Conservation (phyloP, 2,888 invertebrate species). For the Napeogenes sylphis region DNA sequence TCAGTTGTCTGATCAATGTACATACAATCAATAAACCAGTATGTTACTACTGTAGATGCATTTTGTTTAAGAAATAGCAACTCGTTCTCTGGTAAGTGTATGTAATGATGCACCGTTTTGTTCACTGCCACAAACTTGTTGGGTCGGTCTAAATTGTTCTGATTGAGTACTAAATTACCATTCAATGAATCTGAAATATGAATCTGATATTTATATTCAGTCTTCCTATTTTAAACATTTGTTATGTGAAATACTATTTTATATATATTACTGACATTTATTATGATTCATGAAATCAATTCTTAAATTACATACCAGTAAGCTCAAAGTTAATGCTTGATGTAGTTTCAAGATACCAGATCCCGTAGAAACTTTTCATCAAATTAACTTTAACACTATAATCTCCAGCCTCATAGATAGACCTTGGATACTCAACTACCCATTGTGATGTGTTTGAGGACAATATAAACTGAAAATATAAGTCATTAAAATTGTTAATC, state of each 20-base stretch:
- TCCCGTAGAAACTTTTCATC: conserved; percentile 50
- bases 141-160: conserved; percentile 76
- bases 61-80: conserved; percentile 73
- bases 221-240: conserved; percentile 1
- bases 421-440: conserved; percentile 78
- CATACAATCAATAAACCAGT: conserved; percentile 89
- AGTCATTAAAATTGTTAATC: background rate
- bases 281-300: conserved; percentile 2
- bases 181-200: conserved; percentile 78
- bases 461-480: conserved; percentile 54
- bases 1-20: conserved; percentile 81
- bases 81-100: conserved; percentile 80
- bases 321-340: conserved; percentile 50
- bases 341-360: conserved; percentile 55
- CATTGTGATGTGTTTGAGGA: conserved; percentile 77
- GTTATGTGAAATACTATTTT: background rate
- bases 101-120: conserved; percentile 74
- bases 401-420: conserved; percentile 74
- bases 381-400: conserved; percentile 77
- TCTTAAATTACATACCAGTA: conserved; percentile 49
- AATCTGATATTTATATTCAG: background rate
- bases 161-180: conserved; percentile 81
- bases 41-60: conserved; percentile 76
- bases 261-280: background rate
- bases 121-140: conserved; percentile 81